Conservation (phyloP, 2,797 vertebrate species). For the Percopsis omiscomaycus region DNA sequence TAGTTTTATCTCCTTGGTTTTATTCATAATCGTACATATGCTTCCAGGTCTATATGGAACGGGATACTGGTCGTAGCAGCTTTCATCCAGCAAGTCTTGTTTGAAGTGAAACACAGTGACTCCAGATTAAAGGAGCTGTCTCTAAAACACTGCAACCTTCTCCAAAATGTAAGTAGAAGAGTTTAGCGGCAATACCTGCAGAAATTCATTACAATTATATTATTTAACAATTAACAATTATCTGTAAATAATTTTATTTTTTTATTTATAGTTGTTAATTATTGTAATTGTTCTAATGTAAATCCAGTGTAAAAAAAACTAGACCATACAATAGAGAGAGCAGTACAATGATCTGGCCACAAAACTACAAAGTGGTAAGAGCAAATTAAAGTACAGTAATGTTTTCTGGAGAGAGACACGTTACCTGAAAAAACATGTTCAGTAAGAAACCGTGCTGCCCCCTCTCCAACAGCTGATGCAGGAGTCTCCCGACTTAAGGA, state of each 20-base stretch:
- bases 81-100: constrained; percentile 72
- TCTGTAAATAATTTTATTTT: too few relatives aligned
- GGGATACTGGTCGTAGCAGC: constrained; percentile 65
- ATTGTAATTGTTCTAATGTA: too few relatives aligned
- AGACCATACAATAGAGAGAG: too few relatives aligned
- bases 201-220: too few relatives aligned
- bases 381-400: background rate
- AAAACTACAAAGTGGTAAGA: background rate
- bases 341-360: background rate
- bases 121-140: constrained; percentile 47
- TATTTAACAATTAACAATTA: too few relatives aligned
- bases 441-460: background rate
- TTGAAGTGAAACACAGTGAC: constrained; percentile 40
- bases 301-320: too few relatives aligned
- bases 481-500: constrained; percentile 60
- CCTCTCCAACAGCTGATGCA: constrained; percentile 66
- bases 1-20: background rate
- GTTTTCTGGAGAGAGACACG: background rate
- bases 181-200: background rate
- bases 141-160: constrained; percentile 70
- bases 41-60: constrained; percentile 64
- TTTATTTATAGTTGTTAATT: too few relatives aligned
- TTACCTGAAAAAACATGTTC: background rate
- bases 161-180: constrained; percentile 58
- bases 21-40: background rate